Conservation (phyloP, 2,888 invertebrate species). For the Drosophila tanythrix region DNA sequence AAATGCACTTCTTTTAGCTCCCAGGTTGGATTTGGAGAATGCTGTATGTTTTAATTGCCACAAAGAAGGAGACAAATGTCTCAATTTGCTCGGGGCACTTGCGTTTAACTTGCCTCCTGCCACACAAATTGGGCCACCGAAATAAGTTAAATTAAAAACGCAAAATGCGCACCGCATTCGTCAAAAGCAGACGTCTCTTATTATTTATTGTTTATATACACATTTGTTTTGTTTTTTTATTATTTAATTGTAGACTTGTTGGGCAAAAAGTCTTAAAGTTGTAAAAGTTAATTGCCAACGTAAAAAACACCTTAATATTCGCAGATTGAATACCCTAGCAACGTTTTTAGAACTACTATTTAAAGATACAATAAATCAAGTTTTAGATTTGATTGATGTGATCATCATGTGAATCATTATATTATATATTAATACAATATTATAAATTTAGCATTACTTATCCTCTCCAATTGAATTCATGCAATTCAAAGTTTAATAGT, state of each 20-base stretch:
- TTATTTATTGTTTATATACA: conserved; percentile 5
- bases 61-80: conserved; percentile 63
- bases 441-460: not conserved
- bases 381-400: not conserved
- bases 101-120: conserved; percentile 52
- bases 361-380: not conserved
- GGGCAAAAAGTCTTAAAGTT: conserved; percentile 38
- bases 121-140: conserved; percentile 52
- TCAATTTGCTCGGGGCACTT: conserved; percentile 64
- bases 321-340: not conserved
- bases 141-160: conserved; percentile 77
- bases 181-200: conserved; percentile 48
- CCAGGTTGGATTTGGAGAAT: conserved; percentile 4
- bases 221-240: conserved; percentile 18
- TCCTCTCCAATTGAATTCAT: not conserved
- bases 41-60: conserved; percentile 38
- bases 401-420: not conserved
- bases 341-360: not conserved
- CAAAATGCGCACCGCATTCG: conserved; percentile 38
- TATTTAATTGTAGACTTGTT: conserved; percentile 61
- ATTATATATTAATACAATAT: not conserved
- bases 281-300: conserved; percentile 46
- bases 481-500: not conserved
- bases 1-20: not conserved
- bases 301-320: conserved; percentile 1